Evolutionary conservation across 2,113 vertebrate species (phyloP).

Genomic region (Plectropomus leopardus): DNA sequence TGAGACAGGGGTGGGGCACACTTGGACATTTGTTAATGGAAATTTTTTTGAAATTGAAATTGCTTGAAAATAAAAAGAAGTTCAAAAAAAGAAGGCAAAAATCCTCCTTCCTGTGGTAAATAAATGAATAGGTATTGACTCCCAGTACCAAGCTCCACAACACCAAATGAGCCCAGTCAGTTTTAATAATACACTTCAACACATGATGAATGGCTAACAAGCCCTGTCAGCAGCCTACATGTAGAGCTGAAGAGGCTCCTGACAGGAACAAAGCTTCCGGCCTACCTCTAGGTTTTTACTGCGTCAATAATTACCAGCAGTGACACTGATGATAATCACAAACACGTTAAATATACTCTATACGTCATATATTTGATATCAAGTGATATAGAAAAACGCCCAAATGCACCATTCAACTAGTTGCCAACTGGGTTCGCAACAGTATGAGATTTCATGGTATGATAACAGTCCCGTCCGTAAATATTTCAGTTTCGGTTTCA

Average conservation of each 20-base stretch:
- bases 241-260: neutral
- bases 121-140: neutral
- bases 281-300: neutral
- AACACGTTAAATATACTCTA: no score
- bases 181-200: neutral
- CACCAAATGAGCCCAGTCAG: neutral
- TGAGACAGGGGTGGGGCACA: no score
- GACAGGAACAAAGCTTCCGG: neutral
- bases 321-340: neutral
- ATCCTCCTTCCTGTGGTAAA: neutral
- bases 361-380: neutral
- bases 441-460: no score
- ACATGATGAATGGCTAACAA: neutral
- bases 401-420: neutral
- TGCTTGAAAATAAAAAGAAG: no score
- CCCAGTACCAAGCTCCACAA: neutral
- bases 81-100: no score
- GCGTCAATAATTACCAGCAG: neutral
- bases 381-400: neutral
- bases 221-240: neutral
- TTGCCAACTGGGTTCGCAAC: no score
- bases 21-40: no score
- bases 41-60: no score
- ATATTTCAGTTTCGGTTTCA: no score
- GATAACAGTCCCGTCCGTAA: no score